A percentile compares a stretch with the other conserved stretches of the same genome.
These are phyloP conservation scores for Amaurobius ferox DNA, from an alignment of 2,888 invertebrate species.

Conservation along the genomic window DNA sequence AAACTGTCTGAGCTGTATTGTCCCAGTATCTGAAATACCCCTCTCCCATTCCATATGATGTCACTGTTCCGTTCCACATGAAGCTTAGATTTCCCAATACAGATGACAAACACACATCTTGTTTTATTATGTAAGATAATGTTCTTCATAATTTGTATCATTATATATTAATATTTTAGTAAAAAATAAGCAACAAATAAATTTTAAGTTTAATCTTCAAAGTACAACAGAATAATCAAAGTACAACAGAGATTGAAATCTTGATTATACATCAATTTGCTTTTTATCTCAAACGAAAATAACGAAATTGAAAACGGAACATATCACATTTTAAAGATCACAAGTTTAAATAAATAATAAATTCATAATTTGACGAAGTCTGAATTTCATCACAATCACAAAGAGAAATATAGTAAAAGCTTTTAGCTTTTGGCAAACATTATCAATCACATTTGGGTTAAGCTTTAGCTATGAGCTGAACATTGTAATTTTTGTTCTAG, in stretches of 20 bases:
- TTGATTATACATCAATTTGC: background rate
- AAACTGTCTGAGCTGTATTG: no score
- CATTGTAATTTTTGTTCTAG: background rate
- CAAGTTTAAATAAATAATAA: conserved; percentile 33
- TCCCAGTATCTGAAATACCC: no score
- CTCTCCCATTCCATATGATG: no score
- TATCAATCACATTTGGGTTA: conserved; percentile 8
- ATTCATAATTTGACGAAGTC: background rate
- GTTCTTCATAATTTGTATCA: no score
- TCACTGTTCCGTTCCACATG: no score
- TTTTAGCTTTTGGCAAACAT: background rate
- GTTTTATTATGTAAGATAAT: no score
- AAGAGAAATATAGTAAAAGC: background rate
- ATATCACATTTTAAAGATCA: conserved; percentile 45
- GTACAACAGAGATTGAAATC: background rate
- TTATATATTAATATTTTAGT: no score
- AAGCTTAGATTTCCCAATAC: no score
- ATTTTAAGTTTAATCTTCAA: background rate
- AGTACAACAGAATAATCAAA: no score
- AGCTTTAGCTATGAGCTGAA: conserved; percentile 7
- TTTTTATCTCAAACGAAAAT: background rate
- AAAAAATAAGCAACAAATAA: no score
- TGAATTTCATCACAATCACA: conserved; percentile 3
- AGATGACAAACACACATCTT: no score
- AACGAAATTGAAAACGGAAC: background rate